phyloP scores from a whole-genome alignment of 2,797 vertebrate genomes.

The Gambusia yucatana region DNA sequence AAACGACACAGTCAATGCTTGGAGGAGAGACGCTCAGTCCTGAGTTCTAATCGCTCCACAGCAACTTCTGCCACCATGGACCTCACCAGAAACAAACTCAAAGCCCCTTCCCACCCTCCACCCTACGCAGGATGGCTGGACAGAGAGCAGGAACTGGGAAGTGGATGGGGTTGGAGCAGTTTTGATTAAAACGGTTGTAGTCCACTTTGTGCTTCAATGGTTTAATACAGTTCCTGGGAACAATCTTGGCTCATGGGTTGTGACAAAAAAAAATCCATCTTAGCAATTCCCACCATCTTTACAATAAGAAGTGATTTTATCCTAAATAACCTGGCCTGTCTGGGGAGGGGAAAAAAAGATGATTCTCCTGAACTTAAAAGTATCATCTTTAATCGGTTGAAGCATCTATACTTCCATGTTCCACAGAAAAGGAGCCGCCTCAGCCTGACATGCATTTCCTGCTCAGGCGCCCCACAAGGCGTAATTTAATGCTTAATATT shows the following conservation, averaged over 20 bases:
- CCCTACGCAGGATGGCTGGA: slow-evolving; percentile 46
- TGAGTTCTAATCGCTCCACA: slow-evolving; percentile 50
- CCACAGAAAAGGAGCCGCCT: not conserved
- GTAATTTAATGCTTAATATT: not conserved
- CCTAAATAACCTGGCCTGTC: not conserved
- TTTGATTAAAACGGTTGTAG: slow-evolving; percentile 61
- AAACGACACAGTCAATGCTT: slow-evolving; percentile 55
- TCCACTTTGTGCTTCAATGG: slow-evolving; percentile 70
- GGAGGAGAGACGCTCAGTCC: slow-evolving; percentile 53
- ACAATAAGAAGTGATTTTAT: not conserved
- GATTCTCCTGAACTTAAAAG: not conserved
- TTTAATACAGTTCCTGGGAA: slow-evolving; percentile 66
- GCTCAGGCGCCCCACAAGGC: not conserved
- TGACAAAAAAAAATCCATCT: slow-evolving; percentile 16
- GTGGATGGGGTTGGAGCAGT: slow-evolving; percentile 36
- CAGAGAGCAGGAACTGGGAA: slow-evolving; percentile 47
- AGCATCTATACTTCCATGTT: not conserved
- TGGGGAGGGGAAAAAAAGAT: not conserved
- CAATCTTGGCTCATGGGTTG: slow-evolving; percentile 83
- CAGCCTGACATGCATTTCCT: not conserved
- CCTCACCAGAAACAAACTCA: slow-evolving; percentile 61
- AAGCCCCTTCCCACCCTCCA: slow-evolving; percentile 30
- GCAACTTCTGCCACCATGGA: slow-evolving; percentile 56
- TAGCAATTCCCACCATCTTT: not conserved
- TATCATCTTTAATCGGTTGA: not conserved